Base-by-base conservation (phyloP, 1,140 invertebrate species). In the Danaus melanippus region DNA sequence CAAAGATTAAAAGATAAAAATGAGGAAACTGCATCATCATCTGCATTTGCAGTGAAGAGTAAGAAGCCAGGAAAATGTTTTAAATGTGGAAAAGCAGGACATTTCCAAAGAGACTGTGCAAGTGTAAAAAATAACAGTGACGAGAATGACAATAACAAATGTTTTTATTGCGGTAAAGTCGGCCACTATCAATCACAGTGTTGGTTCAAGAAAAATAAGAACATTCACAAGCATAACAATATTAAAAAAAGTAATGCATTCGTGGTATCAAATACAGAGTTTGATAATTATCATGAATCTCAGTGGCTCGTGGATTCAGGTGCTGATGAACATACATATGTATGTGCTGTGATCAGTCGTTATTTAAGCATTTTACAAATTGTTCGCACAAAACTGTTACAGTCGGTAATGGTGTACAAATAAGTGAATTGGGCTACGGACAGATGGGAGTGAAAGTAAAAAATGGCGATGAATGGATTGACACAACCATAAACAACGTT, bases 401-500 rank as follows among this genome's bases (percentile, higher is more conserved):
- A 9, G 55, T 71, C 10, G 66, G 52, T n/a, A 54, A 54, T 12
- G 57, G 57, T 8, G 44, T 8, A n/a, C 2, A 9, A 11, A 59
- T 59, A 40, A 59, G 46, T 53, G 57, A 15, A 0, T 15, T 39
- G 11, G 57, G 57, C 9, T 50, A 43, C 42, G 57, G 51, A 11
- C 41, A 59, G 51, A 32, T 59, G 57, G 47, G 46, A n/a, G 15
- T 53, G n/a, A n/a, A 63, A 58, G 52, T 63, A 12, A 46, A 43
- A 9, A 48, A 60, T 39, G 52, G 51, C 12, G 12, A 44, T 0
- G 9, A 53, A 39, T 65, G 52, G 53, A 56, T 73, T 2, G 0
- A 67, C 8, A 65, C 58, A 11, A 57, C 51, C 39, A 65, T 65
- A 58, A 58, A 64, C 21, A 56, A 79, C 62, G 70, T 83, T 9